These are phyloP conservation scores for Eolophus roseicapilla DNA, from an alignment of 2,113 vertebrate genomes.

Conservation along the genomic window DNA sequence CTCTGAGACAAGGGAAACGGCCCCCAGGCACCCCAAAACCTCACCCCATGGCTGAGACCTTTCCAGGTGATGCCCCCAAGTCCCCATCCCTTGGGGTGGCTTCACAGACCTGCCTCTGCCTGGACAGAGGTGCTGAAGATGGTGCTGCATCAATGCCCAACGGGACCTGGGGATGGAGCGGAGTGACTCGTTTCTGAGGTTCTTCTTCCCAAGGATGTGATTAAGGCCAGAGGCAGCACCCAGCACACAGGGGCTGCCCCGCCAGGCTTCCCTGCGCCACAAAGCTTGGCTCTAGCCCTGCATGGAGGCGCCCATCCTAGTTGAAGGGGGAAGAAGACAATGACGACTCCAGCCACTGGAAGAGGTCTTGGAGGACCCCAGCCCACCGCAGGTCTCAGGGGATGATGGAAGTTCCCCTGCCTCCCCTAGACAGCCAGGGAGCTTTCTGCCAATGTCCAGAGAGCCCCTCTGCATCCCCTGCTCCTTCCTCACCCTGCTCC, in stretches of 20 bases:
- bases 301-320: fast-evolving
- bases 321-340: no score
- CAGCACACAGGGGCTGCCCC: background rate
- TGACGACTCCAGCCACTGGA: background rate
- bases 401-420: background rate
- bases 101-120: background rate
- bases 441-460: background rate
- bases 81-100: background rate
- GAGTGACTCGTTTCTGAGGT: background rate
- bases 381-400: background rate
- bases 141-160: background rate
- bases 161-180: background rate
- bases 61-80: background rate
- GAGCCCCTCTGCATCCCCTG: no score
- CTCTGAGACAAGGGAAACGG: constrained; percentile 17
- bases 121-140: background rate
- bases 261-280: background rate
- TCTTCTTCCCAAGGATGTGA: background rate
- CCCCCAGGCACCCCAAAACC: background rate
- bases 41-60: background rate
- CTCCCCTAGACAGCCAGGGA: background rate
- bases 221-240: background rate
- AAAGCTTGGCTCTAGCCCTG: background rate
- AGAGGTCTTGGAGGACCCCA: background rate
- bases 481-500: background rate